Base-by-base conservation (phyloP, 2,888 invertebrate genomes). In the Netelia inedita region DNA sequence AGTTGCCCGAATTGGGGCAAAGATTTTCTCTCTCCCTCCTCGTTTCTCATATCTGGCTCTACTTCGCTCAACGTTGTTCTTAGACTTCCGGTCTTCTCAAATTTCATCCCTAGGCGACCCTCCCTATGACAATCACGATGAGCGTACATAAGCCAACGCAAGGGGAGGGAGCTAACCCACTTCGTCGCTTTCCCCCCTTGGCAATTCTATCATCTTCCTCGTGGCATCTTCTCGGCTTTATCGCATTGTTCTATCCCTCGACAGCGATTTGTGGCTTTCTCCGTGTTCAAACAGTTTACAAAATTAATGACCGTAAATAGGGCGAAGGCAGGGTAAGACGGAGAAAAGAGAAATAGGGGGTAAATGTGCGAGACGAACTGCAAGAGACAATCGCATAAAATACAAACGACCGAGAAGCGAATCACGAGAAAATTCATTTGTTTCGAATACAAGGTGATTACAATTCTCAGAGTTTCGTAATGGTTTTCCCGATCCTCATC, bases 251-350 rank as follows among this genome's bases (percentile, higher is more conserved):
- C 76, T 28, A 46, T 57, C 59, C 76, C 59, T 46, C 28, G 28
- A 8, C 43, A 43, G n/a, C 41, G 65, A 79, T 72, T 79, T 63
- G 71, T 23, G 63, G 59, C 23, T 41, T 41, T 59, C 35, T 50
- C 59, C 55, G 2, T 55, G 14, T 57, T 46, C 59, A 57, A 66
- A 61, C 35, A 82, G 35, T 65, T 73, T 82, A 46, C 73, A 46
- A 9, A 65, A 79, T 83, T 68, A 68, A 74, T 43, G 16, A 41
- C 28, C 14, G 46, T 10, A 46, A 46, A 46, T 10, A 46, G 46
- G 14, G 46, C 8, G 11, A 14, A 46, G 14, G 43, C 19, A 6
- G 43, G 53, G 21, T 28, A 46, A 59, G 14, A n/a, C 0, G 8
- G 16, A 16, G 46, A 46, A n/a, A 11, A 50, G 50, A 50, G 50